phyloP scores from a whole-genome alignment of 2,888 invertebrate genomes.

The Corbicula japonica region DNA sequence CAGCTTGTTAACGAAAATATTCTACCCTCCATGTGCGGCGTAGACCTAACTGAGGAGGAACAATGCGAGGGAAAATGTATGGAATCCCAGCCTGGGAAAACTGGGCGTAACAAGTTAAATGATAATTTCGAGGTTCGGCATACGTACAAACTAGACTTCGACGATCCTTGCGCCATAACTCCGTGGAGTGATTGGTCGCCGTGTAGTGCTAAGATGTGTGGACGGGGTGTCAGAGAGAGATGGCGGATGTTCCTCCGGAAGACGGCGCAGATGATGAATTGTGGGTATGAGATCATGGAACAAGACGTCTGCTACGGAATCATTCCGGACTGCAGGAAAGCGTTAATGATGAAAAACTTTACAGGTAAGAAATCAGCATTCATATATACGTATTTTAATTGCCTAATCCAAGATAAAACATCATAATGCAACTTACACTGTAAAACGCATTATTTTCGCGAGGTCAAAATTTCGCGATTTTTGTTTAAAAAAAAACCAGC shows the following conservation, averaged over 20 bases:
- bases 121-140: constrained; percentile 79
- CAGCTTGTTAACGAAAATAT: constrained; percentile 79
- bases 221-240: constrained; percentile 88
- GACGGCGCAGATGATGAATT: constrained; percentile 73
- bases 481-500: no score
- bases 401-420: no score
- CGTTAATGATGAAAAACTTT: constrained; percentile 85
- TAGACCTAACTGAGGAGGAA: constrained; percentile 81
- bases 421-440: no score
- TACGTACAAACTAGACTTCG: constrained; percentile 68
- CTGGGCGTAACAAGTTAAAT: constrained; percentile 65
- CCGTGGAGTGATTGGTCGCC: constrained; percentile 94
- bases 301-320: constrained; percentile 80
- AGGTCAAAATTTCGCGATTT: no score
- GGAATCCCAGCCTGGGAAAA: constrained; percentile 60
- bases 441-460: no score
- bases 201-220: constrained; percentile 93
- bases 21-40: constrained; percentile 79
- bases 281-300: constrained; percentile 79
- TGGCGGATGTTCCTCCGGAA: constrained; percentile 81
- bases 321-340: constrained; percentile 83
- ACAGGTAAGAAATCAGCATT: constrained; percentile 74
- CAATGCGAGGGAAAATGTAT: constrained; percentile 82
- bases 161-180: constrained; percentile 89
- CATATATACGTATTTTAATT: no score